Conservation (phyloP, 2,888 invertebrate species). For the Nemotelus nigrinus region DNA sequence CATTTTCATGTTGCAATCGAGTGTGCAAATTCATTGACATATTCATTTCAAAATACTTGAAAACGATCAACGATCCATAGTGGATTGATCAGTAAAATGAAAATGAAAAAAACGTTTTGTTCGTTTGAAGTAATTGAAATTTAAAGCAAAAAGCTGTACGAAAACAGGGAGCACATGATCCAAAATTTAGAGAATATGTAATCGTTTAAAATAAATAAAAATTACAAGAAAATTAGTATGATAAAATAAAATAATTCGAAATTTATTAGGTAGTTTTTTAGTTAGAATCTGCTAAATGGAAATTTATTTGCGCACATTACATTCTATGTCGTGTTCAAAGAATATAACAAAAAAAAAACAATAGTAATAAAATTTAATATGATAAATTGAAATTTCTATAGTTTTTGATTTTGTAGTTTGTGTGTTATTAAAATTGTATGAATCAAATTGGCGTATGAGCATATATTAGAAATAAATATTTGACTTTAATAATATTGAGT, state of each 20-base stretch:
- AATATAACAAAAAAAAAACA: not conserved
- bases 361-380: not conserved
- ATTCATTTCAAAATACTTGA: too few relatives aligned
- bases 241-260: constrained; percentile 2
- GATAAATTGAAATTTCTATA: too few relatives aligned
- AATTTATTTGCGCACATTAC: constrained; percentile 20
- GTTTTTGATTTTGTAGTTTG: too few relatives aligned
- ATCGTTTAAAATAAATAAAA: not conserved
- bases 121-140: not conserved
- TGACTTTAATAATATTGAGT: too few relatives aligned
- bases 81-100: not conserved
- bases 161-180: constrained; percentile 33
- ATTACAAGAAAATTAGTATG: not conserved
- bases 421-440: too few relatives aligned
- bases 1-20: too few relatives aligned
- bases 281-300: constrained; percentile 20
- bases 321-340: constrained; percentile 14
- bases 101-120: not conserved
- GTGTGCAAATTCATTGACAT: too few relatives aligned
- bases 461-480: too few relatives aligned
- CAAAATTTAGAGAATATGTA: constrained; percentile 20
- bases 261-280: constrained; percentile 24
- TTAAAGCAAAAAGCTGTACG: not conserved
- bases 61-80: too few relatives aligned
- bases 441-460: too few relatives aligned